These are phyloP conservation scores for Halcyon malimbica DNA, from an alignment of 2,113 vertebrate genomes.

Conservation along the genomic window DNA sequence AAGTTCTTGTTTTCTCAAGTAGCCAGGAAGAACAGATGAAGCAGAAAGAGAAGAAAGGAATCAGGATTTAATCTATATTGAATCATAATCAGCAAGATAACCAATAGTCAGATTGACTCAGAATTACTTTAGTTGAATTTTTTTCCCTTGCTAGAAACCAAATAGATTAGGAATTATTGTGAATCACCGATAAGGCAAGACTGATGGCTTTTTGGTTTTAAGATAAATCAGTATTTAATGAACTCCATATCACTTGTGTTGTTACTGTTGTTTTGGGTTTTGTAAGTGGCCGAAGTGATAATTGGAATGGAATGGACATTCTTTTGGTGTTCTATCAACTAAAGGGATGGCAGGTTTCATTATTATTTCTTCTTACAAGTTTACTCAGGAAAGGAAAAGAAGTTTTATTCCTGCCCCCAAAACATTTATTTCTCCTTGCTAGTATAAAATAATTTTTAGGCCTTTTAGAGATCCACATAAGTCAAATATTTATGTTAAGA, in stretches of 20 bases:
- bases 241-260: not conserved
- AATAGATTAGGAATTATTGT: not conserved
- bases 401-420: not conserved
- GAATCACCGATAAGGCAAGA: not conserved
- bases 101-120: not conserved
- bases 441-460: not conserved
- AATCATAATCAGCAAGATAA: not conserved
- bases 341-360: not conserved
- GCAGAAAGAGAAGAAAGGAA: not conserved
- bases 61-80: not conserved
- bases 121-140: not conserved
- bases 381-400: not conserved
- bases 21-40: not conserved
- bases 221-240: not conserved
- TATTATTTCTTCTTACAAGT: not conserved
- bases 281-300: not conserved
- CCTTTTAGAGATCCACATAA: not conserved
- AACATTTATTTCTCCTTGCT: not conserved
- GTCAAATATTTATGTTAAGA: not conserved
- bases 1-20: not conserved
- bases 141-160: not conserved
- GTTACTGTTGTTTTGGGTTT: not conserved
- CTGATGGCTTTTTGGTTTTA: not conserved
- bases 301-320: not conserved
- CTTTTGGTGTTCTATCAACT: not conserved